Percentiles rank a stretch among this genome's conserved stretches.
Evolutionary conservation across 2,797 vertebrate species (phyloP).

Genomic region (Pogoniulus pusillus): DNA sequence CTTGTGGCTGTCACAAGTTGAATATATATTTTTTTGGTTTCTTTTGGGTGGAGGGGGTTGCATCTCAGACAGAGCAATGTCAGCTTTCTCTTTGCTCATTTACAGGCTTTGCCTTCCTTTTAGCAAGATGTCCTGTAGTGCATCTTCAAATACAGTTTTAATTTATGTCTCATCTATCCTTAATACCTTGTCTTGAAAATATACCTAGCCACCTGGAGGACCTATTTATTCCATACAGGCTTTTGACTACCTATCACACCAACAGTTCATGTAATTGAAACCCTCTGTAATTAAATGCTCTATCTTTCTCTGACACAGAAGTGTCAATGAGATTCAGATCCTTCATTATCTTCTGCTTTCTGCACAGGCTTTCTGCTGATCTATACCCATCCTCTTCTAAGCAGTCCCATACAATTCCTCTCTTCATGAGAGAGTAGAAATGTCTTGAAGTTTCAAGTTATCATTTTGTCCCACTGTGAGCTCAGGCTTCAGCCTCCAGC

Average conservation of each 20-base stretch:
- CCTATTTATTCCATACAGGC: neutral
- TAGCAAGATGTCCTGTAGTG: neutral
- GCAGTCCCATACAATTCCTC: neutral
- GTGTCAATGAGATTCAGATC: neutral
- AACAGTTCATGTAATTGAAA: slow-evolving; percentile 1
- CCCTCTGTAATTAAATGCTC: neutral
- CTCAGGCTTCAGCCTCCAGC: neutral
- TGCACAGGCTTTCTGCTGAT: neutral
- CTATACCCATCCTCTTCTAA: neutral
- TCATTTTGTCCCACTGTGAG: neutral
- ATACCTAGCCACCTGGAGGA: neutral
- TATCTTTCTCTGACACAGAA: neutral
- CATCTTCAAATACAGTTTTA: neutral
- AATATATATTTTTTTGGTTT: neutral
- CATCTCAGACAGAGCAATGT: neutral
- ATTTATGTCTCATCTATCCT: neutral
- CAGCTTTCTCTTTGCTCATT: neutral
- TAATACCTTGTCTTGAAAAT: neutral
- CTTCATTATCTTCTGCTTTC: neutral
- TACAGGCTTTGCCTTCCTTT: neutral
- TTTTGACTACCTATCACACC: neutral
- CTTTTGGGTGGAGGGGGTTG: neutral
- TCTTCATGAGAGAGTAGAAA: neutral
- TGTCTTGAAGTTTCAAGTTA: neutral
- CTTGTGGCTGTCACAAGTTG: neutral